Percentiles rank a stretch among this genome's conserved stretches.
Evolutionary conservation across 2,113 vertebrate genomes (phyloP).

Genomic region (Chloroceryle aenea): DNA sequence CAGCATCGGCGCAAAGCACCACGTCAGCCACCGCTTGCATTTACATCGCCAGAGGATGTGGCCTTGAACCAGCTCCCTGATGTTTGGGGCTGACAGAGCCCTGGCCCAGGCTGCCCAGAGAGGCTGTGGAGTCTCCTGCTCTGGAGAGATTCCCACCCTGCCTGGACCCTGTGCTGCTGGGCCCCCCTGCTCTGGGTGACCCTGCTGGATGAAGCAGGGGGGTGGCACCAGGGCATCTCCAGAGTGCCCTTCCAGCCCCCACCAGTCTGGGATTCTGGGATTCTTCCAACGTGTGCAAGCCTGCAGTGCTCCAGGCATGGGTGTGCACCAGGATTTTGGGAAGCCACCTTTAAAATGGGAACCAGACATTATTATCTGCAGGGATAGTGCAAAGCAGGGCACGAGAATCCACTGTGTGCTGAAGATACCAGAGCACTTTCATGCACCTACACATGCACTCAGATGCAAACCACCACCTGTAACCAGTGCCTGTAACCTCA

Average conservation of each 20-base stretch:
- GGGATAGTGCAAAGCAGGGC: neutral
- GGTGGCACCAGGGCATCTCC: neutral
- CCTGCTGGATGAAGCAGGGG: neutral
- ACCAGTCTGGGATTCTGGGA: neutral
- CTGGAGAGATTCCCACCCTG: neutral
- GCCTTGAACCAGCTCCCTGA: neutral
- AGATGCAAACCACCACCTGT: neutral
- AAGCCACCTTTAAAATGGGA: neutral
- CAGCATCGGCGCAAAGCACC: accelerated
- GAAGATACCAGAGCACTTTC: neutral
- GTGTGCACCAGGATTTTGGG: neutral
- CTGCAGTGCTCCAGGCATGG: neutral
- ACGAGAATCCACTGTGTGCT: accelerated
- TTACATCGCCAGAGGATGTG: neutral
- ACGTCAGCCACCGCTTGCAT: neutral
- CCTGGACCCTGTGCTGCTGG: neutral
- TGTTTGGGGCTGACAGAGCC: neutral
- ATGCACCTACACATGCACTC: accelerated
- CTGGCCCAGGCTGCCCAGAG: neutral
- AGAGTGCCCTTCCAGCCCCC: neutral
- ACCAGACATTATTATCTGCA: neutral
- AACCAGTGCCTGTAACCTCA: too few species aligned
- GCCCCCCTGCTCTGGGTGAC: neutral
- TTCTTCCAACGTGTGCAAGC: accelerated
- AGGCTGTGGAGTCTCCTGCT: neutral